A percentile compares a stretch with the other conserved stretches of the same genome.
Evolutionary conservation across 2,888 invertebrate species (phyloP).

Genomic region (Stegophylla sp.): DNA sequence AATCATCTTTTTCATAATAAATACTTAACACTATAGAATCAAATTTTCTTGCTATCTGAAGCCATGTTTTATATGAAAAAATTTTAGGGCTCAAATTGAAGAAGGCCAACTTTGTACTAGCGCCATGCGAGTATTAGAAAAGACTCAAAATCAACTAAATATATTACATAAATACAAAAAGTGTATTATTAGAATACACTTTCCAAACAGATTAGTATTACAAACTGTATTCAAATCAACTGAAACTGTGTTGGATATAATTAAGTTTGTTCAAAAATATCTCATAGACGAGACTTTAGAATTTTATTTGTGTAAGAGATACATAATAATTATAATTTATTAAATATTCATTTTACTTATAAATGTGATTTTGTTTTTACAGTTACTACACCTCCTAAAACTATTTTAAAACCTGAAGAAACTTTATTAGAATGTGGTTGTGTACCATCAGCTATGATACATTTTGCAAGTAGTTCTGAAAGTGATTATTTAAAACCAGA

Average conservation of each 20-base stretch:
- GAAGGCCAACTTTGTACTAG: slow-evolving; percentile 78
- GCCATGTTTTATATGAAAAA: not conserved
- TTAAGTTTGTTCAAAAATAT: slow-evolving; percentile 77
- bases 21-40: too few relatives aligned
- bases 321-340: not conserved
- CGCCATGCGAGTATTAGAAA: slow-evolving; percentile 70
- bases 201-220: slow-evolving; percentile 83
- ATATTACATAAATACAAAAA: slow-evolving; percentile 75
- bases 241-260: slow-evolving; percentile 76
- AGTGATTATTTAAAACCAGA: slow-evolving; percentile 69
- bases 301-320: slow-evolving; percentile 81
- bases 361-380: slow-evolving; percentile 63
- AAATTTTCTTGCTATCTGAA: too few relatives aligned
- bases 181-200: slow-evolving; percentile 82
- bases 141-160: slow-evolving; percentile 68
- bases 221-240: slow-evolving; percentile 84
- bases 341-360: slow-evolving; percentile 32
- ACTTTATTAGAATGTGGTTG: slow-evolving; percentile 77
- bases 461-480: slow-evolving; percentile 71
- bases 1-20: too few relatives aligned
- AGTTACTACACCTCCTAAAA: slow-evolving; percentile 87
- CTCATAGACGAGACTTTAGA: slow-evolving; percentile 71
- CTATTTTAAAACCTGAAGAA: slow-evolving; percentile 70
- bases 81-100: slow-evolving; percentile 70
- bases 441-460: slow-evolving; percentile 79